These are phyloP conservation scores for Ammodytes marinus DNA, from an alignment of 2,113 vertebrate species.

Conservation along the genomic window DNA sequence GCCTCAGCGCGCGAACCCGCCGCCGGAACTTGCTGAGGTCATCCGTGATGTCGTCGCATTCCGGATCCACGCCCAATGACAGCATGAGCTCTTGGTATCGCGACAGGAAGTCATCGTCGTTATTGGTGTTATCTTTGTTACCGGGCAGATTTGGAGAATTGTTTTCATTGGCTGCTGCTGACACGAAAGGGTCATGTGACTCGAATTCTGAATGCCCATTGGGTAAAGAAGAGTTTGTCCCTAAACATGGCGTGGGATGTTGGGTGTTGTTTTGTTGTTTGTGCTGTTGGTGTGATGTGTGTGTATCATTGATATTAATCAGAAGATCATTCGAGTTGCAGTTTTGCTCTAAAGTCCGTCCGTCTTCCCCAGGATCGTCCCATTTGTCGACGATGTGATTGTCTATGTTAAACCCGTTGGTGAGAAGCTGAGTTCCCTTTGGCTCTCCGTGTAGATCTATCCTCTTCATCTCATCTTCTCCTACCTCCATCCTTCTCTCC, in stretches of 20 bases:
- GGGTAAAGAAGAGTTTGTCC: neutral
- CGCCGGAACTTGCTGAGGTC: conserved; percentile 61
- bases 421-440: conserved; percentile 21
- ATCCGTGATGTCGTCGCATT: conserved; percentile 62
- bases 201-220: conserved; percentile 38
- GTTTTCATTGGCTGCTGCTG: neutral
- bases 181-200: neutral
- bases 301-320: neutral
- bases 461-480: conserved; percentile 5
- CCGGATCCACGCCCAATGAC: conserved; percentile 84
- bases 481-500: conserved; percentile 32
- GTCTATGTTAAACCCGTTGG: conserved; percentile 72
- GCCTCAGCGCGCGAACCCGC: conserved; percentile 56
- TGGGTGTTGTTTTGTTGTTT: neutral
- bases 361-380: conserved; percentile 24
- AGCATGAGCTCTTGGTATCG: conserved; percentile 90
- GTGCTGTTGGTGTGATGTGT: neutral
- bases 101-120: conserved; percentile 88
- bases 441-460: neutral
- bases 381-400: conserved; percentile 22
- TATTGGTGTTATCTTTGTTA: conserved; percentile 41
- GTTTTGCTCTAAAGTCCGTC: neutral
- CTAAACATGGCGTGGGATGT: neutral
- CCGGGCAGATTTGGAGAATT: neutral
- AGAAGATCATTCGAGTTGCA: neutral